Evolutionary conservation across 2,113 vertebrate genomes (phyloP).

Genomic region (Tursiops truncatus): DNA sequence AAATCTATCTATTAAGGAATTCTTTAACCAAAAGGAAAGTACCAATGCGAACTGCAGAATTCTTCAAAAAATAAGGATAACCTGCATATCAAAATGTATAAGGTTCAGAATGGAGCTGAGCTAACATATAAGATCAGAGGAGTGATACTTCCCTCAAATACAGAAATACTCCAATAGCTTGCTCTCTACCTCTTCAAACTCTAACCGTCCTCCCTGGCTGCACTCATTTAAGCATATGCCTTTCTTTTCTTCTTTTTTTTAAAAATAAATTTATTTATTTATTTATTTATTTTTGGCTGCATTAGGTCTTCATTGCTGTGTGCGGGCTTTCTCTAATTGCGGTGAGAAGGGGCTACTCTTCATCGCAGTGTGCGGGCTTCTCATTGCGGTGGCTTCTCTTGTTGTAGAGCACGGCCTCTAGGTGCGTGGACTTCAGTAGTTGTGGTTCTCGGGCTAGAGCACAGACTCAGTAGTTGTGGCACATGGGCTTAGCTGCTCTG

Average conservation of each 20-base stretch:
- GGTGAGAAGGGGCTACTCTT: too few species aligned
- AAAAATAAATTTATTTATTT: too few species aligned
- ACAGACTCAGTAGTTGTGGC: too few species aligned
- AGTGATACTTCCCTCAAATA: not conserved
- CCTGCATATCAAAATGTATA: not conserved
- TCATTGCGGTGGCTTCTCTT: too few species aligned
- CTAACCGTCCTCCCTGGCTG: not conserved
- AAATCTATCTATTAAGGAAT: not conserved
- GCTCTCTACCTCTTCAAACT: not conserved
- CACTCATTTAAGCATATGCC: not conserved
- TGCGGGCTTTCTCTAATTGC: too few species aligned
- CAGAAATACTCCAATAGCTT: not conserved
- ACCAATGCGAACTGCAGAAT: not conserved
- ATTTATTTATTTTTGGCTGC: too few species aligned
- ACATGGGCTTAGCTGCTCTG: too few species aligned
- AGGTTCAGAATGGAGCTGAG: not conserved
- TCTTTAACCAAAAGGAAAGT: not conserved
- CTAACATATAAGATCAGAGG: not conserved
- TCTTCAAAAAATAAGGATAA: not conserved
- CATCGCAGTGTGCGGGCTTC: fast-evolving
- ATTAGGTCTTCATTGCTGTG: too few species aligned
- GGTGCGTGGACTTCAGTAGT: too few species aligned
- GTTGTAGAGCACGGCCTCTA: too few species aligned
- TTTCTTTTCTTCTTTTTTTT: constrained; percentile 9
- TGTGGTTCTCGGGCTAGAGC: too few species aligned